Percentiles rank a stretch among this genome's conserved stretches.
Evolutionary conservation across 2,888 invertebrate species (phyloP).

Genomic region (Machimus atricapillus): DNA sequence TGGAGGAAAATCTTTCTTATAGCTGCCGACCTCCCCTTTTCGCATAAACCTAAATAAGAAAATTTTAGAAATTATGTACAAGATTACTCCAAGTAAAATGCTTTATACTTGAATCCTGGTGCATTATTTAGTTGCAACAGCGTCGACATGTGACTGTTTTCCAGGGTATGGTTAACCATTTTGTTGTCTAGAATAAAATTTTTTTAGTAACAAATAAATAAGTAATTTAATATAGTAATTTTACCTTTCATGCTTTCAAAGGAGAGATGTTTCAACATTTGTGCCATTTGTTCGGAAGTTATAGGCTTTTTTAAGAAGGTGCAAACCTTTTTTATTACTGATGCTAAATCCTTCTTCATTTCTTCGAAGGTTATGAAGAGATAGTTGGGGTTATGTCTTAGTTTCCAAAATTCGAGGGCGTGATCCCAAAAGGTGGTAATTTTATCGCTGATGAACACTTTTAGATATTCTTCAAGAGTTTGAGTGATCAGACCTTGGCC

Average conservation of each 20-base stretch:
- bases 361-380: conserved; percentile 48
- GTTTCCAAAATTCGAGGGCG: conserved; percentile 58
- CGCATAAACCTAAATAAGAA: conserved; percentile 35
- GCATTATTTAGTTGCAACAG: conserved; percentile 43
- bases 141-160: conserved; percentile 51
- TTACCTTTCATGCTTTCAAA: conserved; percentile 56
- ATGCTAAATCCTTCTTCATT: conserved; percentile 55
- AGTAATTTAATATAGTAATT: background rate
- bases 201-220: background rate
- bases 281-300: conserved; percentile 50
- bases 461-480: conserved; percentile 64
- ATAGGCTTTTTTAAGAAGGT: conserved; percentile 52
- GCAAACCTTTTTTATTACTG: conserved; percentile 54
- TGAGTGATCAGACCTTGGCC: conserved; percentile 66
- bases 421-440: conserved; percentile 56
- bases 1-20: conserved; percentile 22
- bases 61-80: background rate
- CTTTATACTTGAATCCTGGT: background rate
- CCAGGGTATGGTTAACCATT: background rate
- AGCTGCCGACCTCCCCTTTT: background rate
- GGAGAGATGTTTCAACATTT: conserved; percentile 53
- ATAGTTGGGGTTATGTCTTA: conserved; percentile 55
- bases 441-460: conserved; percentile 47
- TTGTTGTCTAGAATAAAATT: background rate
- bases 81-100: background rate